phyloP scores from a whole-genome alignment of 2,113 vertebrate species.

The Felis chaus region DNA sequence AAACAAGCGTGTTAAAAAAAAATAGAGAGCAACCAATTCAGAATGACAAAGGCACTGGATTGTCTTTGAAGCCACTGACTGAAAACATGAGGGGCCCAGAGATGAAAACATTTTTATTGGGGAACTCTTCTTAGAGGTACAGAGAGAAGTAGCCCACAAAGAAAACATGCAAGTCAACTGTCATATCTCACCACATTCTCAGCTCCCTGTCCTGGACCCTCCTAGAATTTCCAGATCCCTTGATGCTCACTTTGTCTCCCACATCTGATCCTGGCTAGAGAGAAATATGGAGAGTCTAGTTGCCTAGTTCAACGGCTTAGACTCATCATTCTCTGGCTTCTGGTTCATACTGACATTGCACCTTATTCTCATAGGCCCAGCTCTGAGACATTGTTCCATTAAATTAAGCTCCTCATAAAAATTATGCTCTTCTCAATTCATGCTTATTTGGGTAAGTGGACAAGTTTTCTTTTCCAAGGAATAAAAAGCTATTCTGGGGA shows the following conservation, averaged over 20 bases:
- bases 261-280: not conserved
- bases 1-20: not conserved
- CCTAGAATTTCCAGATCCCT: not conserved
- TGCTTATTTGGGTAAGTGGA: constrained; percentile 56
- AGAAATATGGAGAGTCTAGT: not conserved
- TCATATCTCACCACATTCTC: not conserved
- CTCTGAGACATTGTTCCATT: constrained; percentile 37
- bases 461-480: constrained; percentile 61
- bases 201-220: not conserved
- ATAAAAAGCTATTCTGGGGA: constrained; percentile 41
- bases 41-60: not conserved
- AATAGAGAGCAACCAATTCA: not conserved
- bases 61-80: not conserved
- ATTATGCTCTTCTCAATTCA: constrained; percentile 54
- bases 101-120: not conserved
- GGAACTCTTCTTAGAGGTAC: not conserved
- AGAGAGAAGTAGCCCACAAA: not conserved
- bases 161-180: not conserved
- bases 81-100: not conserved
- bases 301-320: not conserved
- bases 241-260: not conserved
- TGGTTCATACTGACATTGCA: not conserved
- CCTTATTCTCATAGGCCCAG: not conserved
- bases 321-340: not conserved
- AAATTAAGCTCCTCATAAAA: constrained; percentile 57